Conservation (phyloP, 1,140 invertebrate genomes). For the Microplitis demolitor region DNA sequence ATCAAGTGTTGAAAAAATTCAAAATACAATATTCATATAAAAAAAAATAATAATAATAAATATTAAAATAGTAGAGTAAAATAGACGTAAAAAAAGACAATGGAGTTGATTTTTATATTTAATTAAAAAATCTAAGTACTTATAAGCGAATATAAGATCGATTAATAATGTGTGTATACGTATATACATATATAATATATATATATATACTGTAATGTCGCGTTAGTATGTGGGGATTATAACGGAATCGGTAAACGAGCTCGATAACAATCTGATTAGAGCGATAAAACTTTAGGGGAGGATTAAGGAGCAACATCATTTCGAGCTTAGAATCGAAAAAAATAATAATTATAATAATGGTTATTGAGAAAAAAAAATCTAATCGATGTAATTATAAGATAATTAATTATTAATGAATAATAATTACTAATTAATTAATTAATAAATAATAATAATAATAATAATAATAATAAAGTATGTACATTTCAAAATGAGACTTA, state of each 20-base stretch:
- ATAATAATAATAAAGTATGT: conserved; percentile 21
- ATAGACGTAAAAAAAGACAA: conserved; percentile 19
- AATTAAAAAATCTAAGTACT: conserved; percentile 15
- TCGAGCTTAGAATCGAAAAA: conserved; percentile 3
- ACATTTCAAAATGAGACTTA: conserved; percentile 32
- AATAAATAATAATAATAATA: conserved; percentile 20
- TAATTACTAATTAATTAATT: conserved; percentile 25
- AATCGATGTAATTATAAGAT: background rate
- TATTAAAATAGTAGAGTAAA: background rate
- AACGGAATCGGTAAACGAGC: conserved; percentile 3
- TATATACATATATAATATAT: background rate
- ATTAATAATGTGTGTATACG: too few relatives aligned
- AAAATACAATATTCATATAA: background rate
- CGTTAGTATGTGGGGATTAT: conserved; percentile 6
- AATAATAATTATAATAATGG: too few relatives aligned
- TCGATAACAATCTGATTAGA: conserved; percentile 4
- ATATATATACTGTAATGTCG: conserved; percentile 1
- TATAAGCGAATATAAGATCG: background rate
- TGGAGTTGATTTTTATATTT: conserved; percentile 40
- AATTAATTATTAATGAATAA: background rate
- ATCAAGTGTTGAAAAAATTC: conserved; percentile 19
- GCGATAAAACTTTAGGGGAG: background rate
- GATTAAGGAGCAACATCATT: conserved; percentile 13
- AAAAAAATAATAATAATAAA: background rate
- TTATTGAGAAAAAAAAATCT: background rate